Conservation (phyloP, 2,888 invertebrate species). For the Limnephilus lunatus region DNA sequence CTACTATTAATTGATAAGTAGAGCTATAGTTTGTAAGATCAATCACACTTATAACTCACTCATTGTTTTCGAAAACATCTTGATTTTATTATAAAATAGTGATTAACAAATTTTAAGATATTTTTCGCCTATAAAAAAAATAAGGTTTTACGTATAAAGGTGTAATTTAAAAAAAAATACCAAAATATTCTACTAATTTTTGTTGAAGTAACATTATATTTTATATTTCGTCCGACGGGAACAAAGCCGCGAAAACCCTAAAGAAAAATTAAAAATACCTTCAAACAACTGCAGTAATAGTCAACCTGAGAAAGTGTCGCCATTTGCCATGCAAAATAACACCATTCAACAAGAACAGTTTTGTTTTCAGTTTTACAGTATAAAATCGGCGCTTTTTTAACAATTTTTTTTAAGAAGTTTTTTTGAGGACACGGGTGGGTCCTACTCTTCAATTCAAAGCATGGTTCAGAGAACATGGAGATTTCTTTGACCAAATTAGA, state of each 20-base stretch:
- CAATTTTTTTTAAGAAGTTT: not conserved
- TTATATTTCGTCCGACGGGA: not conserved
- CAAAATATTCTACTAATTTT: too few relatives aligned
- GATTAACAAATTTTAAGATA: not conserved
- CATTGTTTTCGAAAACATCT: too few relatives aligned
- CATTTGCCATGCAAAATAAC: not conserved
- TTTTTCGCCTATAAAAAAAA: not conserved
- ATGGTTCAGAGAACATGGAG: slow-evolving; percentile 50
- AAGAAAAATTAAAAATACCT: not conserved
- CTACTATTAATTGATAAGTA: too few relatives aligned
- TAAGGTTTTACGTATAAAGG: not conserved
- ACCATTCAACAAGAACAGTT: not conserved
- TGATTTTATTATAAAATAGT: not conserved
- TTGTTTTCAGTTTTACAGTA: not conserved
- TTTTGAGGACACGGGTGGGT: not conserved
- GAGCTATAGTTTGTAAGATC: too few relatives aligned
- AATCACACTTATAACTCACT: too few relatives aligned
- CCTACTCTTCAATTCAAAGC: not conserved
- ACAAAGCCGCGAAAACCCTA: not conserved
- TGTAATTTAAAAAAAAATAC: too few relatives aligned
- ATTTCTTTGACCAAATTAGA: slow-evolving; percentile 44
- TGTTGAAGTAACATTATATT: not conserved
- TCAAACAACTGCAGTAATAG: not conserved
- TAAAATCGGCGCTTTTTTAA: not conserved
- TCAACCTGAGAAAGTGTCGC: slow-evolving; percentile 33